Conservation (phyloP, 2,888 invertebrate species). For the Mythimna vitellina region DNA sequence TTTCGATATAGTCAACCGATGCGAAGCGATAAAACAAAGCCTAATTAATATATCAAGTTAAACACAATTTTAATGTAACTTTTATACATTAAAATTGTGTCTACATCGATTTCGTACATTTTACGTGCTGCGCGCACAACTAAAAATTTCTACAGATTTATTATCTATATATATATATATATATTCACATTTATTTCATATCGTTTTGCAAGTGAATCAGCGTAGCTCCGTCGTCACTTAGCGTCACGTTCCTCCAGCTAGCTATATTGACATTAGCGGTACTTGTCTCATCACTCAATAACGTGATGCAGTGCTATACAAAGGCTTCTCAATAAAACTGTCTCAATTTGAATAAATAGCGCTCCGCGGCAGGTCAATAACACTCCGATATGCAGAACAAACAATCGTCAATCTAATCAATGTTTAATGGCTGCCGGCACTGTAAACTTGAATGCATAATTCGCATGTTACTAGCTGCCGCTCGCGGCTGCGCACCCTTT, state of each 20-base stretch:
- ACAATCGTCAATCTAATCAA: constrained; percentile 33
- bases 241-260: constrained; percentile 13
- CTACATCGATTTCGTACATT: no score
- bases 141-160: no score
- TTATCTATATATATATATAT: no score
- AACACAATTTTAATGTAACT: no score
- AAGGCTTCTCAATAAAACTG: constrained; percentile 30
- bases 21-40: no score
- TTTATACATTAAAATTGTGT: no score
- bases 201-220: constrained; percentile 2
- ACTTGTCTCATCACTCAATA: constrained; percentile 31
- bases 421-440: constrained; percentile 3
- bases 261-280: constrained; percentile 20
- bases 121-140: no score
- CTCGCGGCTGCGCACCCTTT: no score
- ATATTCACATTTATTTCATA: background rate
- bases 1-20: no score
- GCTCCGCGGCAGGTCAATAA: constrained; percentile 36
- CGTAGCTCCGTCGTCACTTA: background rate
- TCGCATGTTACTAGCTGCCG: background rate
- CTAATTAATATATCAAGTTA: no score
- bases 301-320: constrained; percentile 10
- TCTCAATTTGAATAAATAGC: constrained; percentile 35
- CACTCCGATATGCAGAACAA: constrained; percentile 14
- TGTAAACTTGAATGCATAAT: constrained; percentile 16